Evolutionary conservation across 2,888 invertebrate genomes (phyloP), one percentile per base, ranked within the genome.

Genomic region (Tinea trinotella): DNA sequence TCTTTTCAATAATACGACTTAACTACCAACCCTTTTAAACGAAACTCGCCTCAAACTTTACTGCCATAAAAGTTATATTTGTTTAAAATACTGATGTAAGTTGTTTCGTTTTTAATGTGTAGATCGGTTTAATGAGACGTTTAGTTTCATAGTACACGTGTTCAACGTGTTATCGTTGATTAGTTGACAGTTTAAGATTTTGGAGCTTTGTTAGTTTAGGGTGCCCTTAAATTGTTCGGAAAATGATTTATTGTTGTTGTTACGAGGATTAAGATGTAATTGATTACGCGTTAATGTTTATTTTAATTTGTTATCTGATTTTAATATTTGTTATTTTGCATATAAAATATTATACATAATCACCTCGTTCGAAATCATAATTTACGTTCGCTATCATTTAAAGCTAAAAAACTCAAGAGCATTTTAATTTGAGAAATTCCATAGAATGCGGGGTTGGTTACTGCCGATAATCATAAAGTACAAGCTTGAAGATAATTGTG

Each of bases 231-330:
- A 80, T 79, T 76, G 78, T 65, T 69, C 71, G 74, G 68, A 63
- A 53, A 76, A 76, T 81, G 81, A 84, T 83, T 79, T 77, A 83
- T 81, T 68, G 61, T 58, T n/a, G 7, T 46, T 46, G 46, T 46
- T 46, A 4, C 9, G 10, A 6, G 2, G 46, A 18, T 19, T 17
- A 12, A 19, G 19, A 46, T 17, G 1, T 46, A 19, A 46, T 46
- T 46, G 19, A 46, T 46, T 19, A 6, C 7, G 9, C 13, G 13
- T 40, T 15, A 15, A 40, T 40, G 40, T 40, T 40, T 15, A 40
- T n/a, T 2, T 40, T 40, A 40, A 15, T 13, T 3, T 7, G 9
- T 40, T 40, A 40, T 30, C 30, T 30, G 30, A 30, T 30, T 30
- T 6, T 7, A 30, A 10, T 30, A 30, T 30, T 30, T 30, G 6